Conservation (phyloP, 2,888 invertebrate species). For the Mactromeris polynyma region DNA sequence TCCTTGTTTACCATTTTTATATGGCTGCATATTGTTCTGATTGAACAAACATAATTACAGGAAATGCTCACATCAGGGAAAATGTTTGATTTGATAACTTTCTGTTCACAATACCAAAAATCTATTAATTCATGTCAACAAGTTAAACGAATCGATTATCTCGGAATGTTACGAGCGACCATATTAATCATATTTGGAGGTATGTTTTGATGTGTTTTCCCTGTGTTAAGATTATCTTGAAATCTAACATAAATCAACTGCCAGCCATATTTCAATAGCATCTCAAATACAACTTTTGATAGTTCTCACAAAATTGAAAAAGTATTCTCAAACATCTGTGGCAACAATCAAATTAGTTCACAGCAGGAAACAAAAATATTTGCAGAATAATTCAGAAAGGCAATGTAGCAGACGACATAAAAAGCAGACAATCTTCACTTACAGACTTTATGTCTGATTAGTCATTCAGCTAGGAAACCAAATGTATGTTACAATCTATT, state of each 20-base stretch:
- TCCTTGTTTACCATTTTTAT: background rate
- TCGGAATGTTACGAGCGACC: background rate
- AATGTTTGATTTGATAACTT: background rate
- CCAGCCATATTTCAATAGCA: background rate
- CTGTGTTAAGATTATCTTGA: background rate
- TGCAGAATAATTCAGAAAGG: background rate
- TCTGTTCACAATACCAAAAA: background rate
- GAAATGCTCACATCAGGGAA: background rate
- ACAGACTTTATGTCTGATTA: conserved; percentile 21
- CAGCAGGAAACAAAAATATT: background rate
- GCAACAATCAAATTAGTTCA: background rate
- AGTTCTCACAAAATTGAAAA: background rate
- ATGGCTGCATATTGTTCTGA: background rate
- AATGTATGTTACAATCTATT: background rate
- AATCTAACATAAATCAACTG: background rate
- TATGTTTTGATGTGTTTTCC: conserved; percentile 1
- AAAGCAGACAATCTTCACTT: background rate
- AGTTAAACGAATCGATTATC: background rate
- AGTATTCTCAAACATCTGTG: background rate
- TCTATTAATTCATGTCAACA: background rate
- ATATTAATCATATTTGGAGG: background rate
- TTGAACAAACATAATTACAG: background rate
- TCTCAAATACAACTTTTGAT: background rate
- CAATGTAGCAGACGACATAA: background rate
- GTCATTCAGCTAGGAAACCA: background rate